phyloP scores from a whole-genome alignment of 2,113 vertebrate genomes.

The Talpa occidentalis region DNA sequence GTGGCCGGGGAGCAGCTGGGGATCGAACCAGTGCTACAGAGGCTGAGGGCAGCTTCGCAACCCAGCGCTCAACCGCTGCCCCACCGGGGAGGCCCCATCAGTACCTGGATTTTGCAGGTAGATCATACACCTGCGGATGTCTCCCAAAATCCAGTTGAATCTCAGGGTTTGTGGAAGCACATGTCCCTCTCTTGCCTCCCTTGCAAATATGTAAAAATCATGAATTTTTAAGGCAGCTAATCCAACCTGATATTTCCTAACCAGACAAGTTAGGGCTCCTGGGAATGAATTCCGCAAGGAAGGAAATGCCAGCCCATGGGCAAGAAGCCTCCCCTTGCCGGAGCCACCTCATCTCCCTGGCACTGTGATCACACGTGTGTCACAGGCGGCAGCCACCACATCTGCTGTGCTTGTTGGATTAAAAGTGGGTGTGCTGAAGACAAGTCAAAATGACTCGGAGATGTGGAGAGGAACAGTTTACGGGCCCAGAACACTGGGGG shows the following conservation, averaged over 20 bases:
- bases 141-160: not conserved
- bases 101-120: not conserved
- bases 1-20: too few species aligned
- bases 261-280: not conserved
- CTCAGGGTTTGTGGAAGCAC: not conserved
- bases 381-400: not conserved
- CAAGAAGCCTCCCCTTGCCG: not conserved
- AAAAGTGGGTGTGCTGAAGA: not conserved
- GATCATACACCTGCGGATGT: not conserved
- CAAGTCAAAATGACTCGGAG: not conserved
- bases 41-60: too few species aligned
- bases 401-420: not conserved
- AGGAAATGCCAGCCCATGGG: not conserved
- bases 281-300: not conserved
- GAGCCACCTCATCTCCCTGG: not conserved
- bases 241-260: not conserved
- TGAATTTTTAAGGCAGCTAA: not conserved
- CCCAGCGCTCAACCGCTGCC: too few species aligned
- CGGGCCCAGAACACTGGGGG: accelerated
- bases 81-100: too few species aligned
- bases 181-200: not conserved
- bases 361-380: not conserved
- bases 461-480: accelerated
- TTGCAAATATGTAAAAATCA: not conserved
- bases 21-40: too few species aligned